phyloP scores from a whole-genome alignment of 37 sponge, comb jelly and placozoan species.

The Oopsacas minuta region DNA sequence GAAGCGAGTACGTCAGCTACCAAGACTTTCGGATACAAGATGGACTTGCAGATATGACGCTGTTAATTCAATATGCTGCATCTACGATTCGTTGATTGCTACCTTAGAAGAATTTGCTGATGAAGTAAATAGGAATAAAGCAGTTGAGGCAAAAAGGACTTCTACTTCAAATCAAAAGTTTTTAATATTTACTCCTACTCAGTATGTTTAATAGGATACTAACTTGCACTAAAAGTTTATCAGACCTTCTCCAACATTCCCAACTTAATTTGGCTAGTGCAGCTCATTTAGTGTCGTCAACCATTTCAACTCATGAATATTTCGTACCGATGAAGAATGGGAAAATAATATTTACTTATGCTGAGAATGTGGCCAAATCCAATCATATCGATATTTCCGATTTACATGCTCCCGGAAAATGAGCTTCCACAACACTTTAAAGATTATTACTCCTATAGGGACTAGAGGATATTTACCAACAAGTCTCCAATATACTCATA shows the following conservation, averaged over 20 bases:
- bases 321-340: neutral
- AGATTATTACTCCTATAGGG: too few relatives aligned
- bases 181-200: neutral
- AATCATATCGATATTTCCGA: slow-evolving; percentile 12
- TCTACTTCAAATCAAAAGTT: neutral
- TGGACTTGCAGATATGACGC: slow-evolving; percentile 32
- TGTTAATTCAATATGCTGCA: slow-evolving; percentile 25
- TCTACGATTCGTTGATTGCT: slow-evolving; percentile 20
- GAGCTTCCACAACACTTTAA: neutral
- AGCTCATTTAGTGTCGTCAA: neutral
- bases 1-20: slow-evolving; percentile 29
- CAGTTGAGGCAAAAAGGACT: neutral
- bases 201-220: neutral
- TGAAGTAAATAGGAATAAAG: neutral
- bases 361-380: neutral
- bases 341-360: slow-evolving; percentile 7
- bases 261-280: neutral
- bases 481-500: too few relatives aligned
- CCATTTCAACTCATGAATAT: neutral
- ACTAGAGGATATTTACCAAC: too few relatives aligned
- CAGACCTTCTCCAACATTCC: neutral
- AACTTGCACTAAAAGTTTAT: neutral
- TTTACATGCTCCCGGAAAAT: neutral
- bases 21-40: slow-evolving; percentile 35
- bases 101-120: slow-evolving; percentile 19